A percentile compares a stretch with the other conserved stretches of the same genome.
Evolutionary conservation across 2,797 vertebrate species (phyloP).

Genomic region (Nothura maculosa): DNA sequence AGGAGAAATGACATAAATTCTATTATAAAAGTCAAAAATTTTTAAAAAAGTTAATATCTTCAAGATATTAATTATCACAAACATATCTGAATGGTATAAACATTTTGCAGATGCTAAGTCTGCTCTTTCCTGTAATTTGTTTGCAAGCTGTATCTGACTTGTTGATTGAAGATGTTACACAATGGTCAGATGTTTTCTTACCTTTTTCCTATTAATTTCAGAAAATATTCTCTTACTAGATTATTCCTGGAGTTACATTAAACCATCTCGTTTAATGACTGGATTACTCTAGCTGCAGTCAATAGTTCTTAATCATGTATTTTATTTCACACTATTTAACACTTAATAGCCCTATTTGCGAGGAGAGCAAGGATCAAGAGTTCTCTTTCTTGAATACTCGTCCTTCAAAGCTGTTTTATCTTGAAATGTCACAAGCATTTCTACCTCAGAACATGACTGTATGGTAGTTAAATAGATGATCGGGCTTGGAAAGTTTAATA

Average conservation of each 20-base stretch:
- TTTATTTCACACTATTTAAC: conserved; percentile 53
- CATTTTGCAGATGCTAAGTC: neutral
- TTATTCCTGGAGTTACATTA: conserved; percentile 24
- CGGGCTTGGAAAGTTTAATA: neutral
- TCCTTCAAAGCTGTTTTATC: conserved; percentile 28
- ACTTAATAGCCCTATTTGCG: conserved; percentile 26
- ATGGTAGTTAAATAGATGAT: neutral
- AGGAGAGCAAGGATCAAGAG: conserved; percentile 26
- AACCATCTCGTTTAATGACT: conserved; percentile 32
- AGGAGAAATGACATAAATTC: neutral
- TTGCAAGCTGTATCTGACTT: neutral
- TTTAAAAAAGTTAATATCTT: neutral
- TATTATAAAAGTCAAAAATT: neutral
- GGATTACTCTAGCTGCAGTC: conserved; percentile 18
- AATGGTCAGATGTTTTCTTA: neutral
- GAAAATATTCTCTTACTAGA: conserved; percentile 6
- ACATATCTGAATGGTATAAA: neutral
- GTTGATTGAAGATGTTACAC: neutral
- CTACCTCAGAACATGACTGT: neutral
- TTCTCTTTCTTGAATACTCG: neutral
- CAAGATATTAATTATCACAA: neutral
- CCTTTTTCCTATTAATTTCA: conserved; percentile 9
- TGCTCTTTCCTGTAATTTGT: neutral
- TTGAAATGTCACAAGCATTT: neutral
- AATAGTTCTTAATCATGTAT: conserved; percentile 31